Percentiles rank a stretch among this genome's conserved stretches.
These are phyloP conservation scores for Charina bottae DNA, from an alignment of 2,113 vertebrate genomes.

Conservation along the genomic window DNA sequence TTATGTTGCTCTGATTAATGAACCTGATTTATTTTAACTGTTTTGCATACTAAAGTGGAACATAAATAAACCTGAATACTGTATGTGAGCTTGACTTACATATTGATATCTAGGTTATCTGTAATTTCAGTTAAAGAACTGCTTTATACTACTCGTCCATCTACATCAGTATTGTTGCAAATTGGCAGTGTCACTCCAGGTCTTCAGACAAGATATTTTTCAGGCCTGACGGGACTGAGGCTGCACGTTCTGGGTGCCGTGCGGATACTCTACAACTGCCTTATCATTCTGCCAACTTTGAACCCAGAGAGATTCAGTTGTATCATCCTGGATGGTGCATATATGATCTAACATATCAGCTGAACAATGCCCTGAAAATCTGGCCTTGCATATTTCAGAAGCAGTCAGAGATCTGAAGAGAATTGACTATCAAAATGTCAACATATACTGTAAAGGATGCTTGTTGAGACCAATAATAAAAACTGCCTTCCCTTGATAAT, in stretches of 20 bases:
- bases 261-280: not conserved
- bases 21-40: not conserved
- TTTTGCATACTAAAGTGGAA: not conserved
- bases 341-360: not conserved
- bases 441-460: not conserved
- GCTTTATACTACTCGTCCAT: not conserved
- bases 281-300: not conserved
- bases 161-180: not conserved
- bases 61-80: not conserved
- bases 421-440: not conserved
- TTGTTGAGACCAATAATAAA: slow-evolving; percentile 7
- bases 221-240: not conserved
- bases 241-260: not conserved
- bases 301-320: not conserved
- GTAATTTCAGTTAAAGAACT: not conserved
- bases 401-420: not conserved
- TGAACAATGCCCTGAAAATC: not conserved
- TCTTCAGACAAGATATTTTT: not conserved
- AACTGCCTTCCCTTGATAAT: not conserved
- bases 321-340: not conserved
- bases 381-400: not conserved
- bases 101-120: not conserved
- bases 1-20: not conserved
- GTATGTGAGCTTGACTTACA: not conserved
- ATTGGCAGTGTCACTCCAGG: not conserved